Percentiles rank a stretch among this genome's conserved stretches.
Conservation (phyloP, 2,888 invertebrate genomes). For the Pachydiplax longipennis region DNA sequence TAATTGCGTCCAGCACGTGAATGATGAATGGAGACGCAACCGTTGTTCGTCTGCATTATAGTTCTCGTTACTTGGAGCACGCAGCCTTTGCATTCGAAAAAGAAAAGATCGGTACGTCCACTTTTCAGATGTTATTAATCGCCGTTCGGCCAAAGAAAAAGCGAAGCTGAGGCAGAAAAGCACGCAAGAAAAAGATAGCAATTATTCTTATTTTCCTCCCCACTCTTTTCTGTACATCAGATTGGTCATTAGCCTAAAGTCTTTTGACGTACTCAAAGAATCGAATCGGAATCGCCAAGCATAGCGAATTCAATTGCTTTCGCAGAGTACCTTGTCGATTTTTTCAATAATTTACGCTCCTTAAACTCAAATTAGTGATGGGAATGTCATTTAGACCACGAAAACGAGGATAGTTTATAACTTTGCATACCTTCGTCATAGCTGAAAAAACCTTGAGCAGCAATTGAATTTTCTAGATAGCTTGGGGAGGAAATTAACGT, state of each 20-base stretch:
- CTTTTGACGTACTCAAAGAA: background rate
- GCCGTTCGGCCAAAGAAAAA: background rate
- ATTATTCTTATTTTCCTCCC: background rate
- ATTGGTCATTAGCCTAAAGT: background rate
- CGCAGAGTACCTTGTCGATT: too few species aligned
- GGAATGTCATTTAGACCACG: too few species aligned
- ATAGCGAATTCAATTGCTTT: too few species aligned
- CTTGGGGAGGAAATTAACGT: too few species aligned
- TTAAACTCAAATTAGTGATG: too few species aligned
- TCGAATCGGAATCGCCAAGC: too few species aligned
- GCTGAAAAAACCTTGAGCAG: too few species aligned
- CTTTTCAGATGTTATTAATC: background rate
- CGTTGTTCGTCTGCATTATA: background rate
- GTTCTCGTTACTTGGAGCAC: background rate
- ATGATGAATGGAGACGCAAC: background rate
- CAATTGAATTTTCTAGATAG: too few species aligned
- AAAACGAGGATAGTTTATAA: too few species aligned
- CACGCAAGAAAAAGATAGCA: background rate
- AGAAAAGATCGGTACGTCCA: background rate
- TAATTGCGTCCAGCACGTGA: background rate
- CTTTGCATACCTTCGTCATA: too few species aligned
- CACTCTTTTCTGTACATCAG: background rate
- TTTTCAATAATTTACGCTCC: too few species aligned
- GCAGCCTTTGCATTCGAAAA: background rate
- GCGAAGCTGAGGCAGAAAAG: background rate